Conservation (phyloP, 2,113 vertebrate genomes). For the Scalopus aquaticus region DNA sequence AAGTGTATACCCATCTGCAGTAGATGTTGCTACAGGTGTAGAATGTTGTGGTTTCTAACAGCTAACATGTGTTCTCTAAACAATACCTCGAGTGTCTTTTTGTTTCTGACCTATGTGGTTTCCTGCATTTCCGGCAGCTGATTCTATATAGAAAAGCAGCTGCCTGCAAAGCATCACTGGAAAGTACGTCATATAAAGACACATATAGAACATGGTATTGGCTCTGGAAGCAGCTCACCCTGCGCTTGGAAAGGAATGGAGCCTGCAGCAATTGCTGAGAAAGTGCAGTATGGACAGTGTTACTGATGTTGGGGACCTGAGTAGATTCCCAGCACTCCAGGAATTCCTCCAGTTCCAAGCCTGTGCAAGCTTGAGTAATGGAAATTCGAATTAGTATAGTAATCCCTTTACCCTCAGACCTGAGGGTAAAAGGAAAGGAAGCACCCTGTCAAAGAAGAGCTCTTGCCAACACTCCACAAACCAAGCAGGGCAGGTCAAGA, state of each 20-base stretch:
- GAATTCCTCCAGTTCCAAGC: not conserved
- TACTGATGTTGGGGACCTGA: accelerated
- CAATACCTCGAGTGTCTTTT: constrained; percentile 75
- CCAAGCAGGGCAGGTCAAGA: not conserved
- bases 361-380: not conserved
- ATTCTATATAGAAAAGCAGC: constrained; percentile 61
- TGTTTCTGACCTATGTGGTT: constrained; percentile 72
- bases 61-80: constrained; percentile 78
- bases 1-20: constrained; percentile 69
- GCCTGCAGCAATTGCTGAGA: not conserved
- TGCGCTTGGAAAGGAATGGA: not conserved
- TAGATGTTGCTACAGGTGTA: constrained; percentile 81
- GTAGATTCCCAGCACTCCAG: not conserved
- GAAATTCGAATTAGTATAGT: not conserved
- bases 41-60: constrained; percentile 80
- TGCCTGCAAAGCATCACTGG: constrained; percentile 67
- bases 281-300: not conserved
- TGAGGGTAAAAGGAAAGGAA: not conserved
- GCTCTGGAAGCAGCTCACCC: not conserved
- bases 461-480: not conserved
- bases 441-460: not conserved
- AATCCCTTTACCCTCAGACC: too few relatives aligned
- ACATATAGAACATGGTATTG: constrained; percentile 33
- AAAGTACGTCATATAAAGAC: constrained; percentile 60
- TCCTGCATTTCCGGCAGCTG: constrained; percentile 75